Percentiles rank a stretch among this genome's conserved stretches.
Evolutionary conservation across 2,797 vertebrate species (phyloP).

Genomic region (Microhierax caerulescens): DNA sequence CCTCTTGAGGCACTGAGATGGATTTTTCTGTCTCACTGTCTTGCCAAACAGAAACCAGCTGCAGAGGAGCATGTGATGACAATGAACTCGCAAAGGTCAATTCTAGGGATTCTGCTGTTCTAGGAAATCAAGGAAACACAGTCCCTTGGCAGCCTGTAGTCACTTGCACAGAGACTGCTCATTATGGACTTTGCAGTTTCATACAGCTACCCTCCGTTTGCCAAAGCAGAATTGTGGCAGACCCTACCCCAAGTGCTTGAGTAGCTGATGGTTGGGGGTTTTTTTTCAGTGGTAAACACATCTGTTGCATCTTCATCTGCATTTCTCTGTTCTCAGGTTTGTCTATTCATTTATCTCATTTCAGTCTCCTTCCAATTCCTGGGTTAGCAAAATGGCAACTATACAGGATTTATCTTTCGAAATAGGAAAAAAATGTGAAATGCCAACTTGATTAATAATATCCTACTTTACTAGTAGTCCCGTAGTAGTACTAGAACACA

Average conservation of each 20-base stretch:
- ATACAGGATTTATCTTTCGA: not conserved
- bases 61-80: not conserved
- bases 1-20: not conserved
- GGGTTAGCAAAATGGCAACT: not conserved
- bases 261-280: not conserved
- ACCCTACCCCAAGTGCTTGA: not conserved
- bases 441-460: not conserved
- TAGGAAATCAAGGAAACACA: not conserved
- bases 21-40: not conserved
- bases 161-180: not conserved
- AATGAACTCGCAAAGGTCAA: not conserved
- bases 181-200: not conserved
- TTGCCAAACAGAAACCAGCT: constrained; percentile 27
- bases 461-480: not conserved
- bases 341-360: not conserved
- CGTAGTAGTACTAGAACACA: not conserved
- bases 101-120: not conserved
- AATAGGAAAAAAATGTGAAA: not conserved
- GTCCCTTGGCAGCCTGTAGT: not conserved
- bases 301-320: not conserved
- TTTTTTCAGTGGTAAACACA: not conserved
- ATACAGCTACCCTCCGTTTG: not conserved
- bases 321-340: not conserved
- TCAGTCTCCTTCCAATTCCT: not conserved
- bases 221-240: not conserved